These are phyloP conservation scores for Rhodeus uyekii DNA, from an alignment of 2,797 vertebrate genomes.

Conservation along the genomic window DNA sequence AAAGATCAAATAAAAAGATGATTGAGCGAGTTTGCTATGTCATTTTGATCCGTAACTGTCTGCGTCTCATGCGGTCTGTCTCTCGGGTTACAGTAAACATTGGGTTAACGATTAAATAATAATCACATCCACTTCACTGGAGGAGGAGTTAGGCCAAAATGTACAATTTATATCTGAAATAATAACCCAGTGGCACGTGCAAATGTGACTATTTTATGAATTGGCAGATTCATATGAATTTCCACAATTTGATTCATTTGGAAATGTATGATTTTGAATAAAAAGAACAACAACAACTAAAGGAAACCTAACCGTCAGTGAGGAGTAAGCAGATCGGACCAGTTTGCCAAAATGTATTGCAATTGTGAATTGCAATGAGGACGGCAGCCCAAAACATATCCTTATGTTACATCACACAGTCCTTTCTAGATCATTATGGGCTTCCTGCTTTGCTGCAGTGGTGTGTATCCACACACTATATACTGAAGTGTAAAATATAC, in stretches of 20 bases:
- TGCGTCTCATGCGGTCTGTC: background rate
- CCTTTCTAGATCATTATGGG: background rate
- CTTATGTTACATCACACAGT: background rate
- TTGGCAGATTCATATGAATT: too few relatives aligned
- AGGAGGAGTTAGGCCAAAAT: background rate
- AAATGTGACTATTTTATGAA: too few relatives aligned
- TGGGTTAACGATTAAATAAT: background rate
- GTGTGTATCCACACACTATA: background rate
- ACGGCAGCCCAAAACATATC: background rate
- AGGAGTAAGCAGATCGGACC: too few relatives aligned
- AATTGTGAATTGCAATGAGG: background rate
- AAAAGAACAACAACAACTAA: too few relatives aligned
- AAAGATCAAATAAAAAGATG: background rate
- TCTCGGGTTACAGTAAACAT: background rate
- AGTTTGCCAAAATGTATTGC: background rate
- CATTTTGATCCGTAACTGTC: background rate
- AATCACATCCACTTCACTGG: background rate
- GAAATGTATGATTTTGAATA: too few relatives aligned
- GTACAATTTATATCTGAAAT: too few relatives aligned
- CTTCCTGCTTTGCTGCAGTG: background rate
- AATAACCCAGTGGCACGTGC: too few relatives aligned
- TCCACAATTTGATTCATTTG: too few relatives aligned
- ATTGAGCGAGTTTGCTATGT: background rate
- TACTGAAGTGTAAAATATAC: background rate
- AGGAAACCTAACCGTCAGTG: too few relatives aligned